phyloP scores from a whole-genome alignment of 1,140 invertebrate genomes.

The Drosophila malerkotliana region DNA sequence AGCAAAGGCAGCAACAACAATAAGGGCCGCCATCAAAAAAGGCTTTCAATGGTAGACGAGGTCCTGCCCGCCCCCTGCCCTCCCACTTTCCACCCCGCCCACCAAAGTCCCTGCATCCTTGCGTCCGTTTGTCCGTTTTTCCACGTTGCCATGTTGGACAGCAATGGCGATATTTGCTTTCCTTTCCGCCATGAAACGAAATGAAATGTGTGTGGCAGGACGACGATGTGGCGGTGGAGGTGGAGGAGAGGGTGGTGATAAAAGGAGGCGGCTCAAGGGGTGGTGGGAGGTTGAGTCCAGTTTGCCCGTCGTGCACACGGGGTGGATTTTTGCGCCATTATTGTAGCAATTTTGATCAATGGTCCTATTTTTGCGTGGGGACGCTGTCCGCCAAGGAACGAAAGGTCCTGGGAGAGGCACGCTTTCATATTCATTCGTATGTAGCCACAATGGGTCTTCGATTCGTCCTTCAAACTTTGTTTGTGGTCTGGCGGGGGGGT shows the following conservation, averaged over 20 bases:
- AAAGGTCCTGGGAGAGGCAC: constrained; percentile 1
- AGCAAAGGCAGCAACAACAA: constrained; percentile 9
- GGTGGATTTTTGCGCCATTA: constrained; percentile 80
- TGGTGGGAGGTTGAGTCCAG: not conserved
- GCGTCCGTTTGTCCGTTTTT: constrained; percentile 57
- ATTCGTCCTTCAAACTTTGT: not conserved
- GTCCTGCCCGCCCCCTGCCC: constrained; percentile 22
- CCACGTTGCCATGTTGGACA: constrained; percentile 61
- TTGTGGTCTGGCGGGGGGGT: not conserved
- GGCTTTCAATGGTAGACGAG: constrained; percentile 77
- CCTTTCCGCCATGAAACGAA: constrained; percentile 51
- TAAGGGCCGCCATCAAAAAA: constrained; percentile 65
- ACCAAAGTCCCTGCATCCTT: constrained; percentile 7
- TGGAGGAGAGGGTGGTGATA: not conserved
- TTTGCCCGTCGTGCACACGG: constrained; percentile 19
- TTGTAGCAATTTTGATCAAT: constrained; percentile 82
- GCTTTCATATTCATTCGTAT: not conserved
- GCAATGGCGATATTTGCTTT: constrained; percentile 66
- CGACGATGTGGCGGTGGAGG: not conserved
- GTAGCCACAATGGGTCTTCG: not conserved
- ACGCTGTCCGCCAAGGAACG: constrained; percentile 44
- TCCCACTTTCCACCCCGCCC: constrained; percentile 10
- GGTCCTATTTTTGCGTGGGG: constrained; percentile 63
- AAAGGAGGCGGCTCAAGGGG: constrained; percentile 5
- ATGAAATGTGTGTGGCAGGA: constrained; percentile 35